Evolutionary conservation across 2,888 invertebrate genomes (phyloP), one percentile per base, ranked within the genome.

Genomic region (Drosophila paucipuncta): DNA sequence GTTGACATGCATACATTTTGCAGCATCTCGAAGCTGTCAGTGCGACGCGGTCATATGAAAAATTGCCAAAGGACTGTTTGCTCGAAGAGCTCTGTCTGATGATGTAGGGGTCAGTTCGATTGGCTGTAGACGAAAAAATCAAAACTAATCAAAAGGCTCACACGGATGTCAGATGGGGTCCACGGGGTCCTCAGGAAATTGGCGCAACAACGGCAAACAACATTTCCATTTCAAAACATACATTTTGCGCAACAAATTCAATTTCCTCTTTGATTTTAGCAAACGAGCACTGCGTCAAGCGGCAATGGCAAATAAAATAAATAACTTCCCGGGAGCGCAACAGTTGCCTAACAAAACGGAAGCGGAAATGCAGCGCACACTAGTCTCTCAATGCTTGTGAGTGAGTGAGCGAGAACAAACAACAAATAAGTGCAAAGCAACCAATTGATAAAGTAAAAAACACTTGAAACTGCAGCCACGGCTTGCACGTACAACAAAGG

Each of bases 231-330:
- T 73, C 80, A 86, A 73, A 82, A 87, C 86, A 87, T 89, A 87
- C 83, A 87, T 89, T 87, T 87, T 86, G 47, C 83, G 77, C 89
- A 86, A 88, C 86, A 85, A 89, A 85, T 88, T 89, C 88, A 89
- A 89, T 89, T 89, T 88, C 89, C 89, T 85, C 88, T 86, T 87
- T 87, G 87, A 87, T 87, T 87, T 89, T 82, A 85, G 89, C 82
- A 89, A 87, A 79, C 86, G 83, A 86, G 84, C 82, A 78, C 64
- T 65, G 33, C 47, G 53, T 60, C 68, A 76, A 76, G 64, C 73
- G 77, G 78, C 78, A 78, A 78, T 73, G 60, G 78, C 82, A 82
- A 88, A 87, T 89, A 87, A 85, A 87, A 87, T 87, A 87, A 86
- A 87, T 89, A 89, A 86, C 83, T 87, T 88, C 75, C 83, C 83